Evolutionary conservation across 2,797 vertebrate genomes (phyloP).

Genomic region (Semotilus atromaculatus): DNA sequence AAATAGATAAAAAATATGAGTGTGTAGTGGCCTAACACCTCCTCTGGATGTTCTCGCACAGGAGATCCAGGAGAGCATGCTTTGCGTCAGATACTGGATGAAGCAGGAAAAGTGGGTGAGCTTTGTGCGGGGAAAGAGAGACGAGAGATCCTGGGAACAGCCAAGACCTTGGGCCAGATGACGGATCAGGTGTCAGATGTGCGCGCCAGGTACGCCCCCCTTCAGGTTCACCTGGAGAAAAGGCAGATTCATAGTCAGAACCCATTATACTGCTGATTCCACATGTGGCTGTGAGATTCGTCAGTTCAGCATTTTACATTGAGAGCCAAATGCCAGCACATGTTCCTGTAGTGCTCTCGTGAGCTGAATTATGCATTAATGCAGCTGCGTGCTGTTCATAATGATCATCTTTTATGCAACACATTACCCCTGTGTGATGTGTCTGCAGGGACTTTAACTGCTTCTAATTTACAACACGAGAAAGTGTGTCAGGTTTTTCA

Average conservation of each 20-base stretch:
- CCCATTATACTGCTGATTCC: conserved; percentile 3
- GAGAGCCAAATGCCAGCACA: conserved; percentile 16
- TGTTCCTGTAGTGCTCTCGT: not conserved
- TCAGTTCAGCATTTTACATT: conserved; percentile 22
- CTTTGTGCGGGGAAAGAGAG: conserved; percentile 95
- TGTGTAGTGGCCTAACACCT: not conserved
- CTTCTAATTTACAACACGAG: conserved; percentile 18
- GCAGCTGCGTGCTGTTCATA: conserved; percentile 20
- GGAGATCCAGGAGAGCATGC: conserved; percentile 93
- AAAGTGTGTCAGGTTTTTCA: conserved; percentile 23
- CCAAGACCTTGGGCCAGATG: conserved; percentile 92
- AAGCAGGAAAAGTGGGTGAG: conserved; percentile 96
- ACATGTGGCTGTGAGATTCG: not conserved
- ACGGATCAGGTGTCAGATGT: conserved; percentile 93
- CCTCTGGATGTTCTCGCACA: conserved; percentile 61
- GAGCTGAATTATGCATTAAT: conserved; percentile 37
- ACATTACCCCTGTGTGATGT: not conserved
- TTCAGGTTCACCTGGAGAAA: not conserved
- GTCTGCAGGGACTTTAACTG: not conserved
- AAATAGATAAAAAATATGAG: not conserved
- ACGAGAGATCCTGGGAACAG: conserved; percentile 91
- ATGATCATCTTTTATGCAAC: not conserved
- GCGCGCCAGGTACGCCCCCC: conserved; percentile 83
- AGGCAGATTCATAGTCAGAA: not conserved
- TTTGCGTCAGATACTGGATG: conserved; percentile 92